Conservation (phyloP, 1,140 invertebrate species). For the Heterodera schachtii region DNA sequence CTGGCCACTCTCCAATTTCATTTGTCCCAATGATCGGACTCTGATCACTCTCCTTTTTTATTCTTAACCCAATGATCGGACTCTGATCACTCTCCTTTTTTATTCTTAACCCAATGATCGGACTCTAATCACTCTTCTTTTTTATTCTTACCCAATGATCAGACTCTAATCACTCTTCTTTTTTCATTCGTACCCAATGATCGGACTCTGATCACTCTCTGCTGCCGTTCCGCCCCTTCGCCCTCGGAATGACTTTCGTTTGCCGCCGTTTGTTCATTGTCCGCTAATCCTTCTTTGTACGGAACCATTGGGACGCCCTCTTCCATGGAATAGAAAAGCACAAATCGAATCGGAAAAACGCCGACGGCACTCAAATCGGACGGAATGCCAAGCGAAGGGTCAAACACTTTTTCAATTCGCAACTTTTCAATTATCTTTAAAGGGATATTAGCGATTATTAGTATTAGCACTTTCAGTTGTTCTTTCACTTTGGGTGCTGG, state of each 20-base stretch:
- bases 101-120: slow-evolving; percentile 14
- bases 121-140: background rate
- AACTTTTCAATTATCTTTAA: slow-evolving; percentile 55
- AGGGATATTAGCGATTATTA: slow-evolving; percentile 52
- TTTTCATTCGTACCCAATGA: slow-evolving; percentile 12
- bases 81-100: slow-evolving; percentile 1
- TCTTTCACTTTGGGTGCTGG: slow-evolving; percentile 5
- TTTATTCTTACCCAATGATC: too few species aligned
- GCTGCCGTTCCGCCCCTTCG: background rate
- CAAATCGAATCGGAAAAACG: slow-evolving; percentile 32
- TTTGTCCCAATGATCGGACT: background rate
- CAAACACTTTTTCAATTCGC: slow-evolving; percentile 46
- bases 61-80: slow-evolving; percentile 7
- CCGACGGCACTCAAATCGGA: slow-evolving; percentile 81
- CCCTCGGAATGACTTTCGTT: background rate
- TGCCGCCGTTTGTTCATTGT: background rate
- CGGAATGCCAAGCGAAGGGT: slow-evolving; percentile 63
- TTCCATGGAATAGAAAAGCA: slow-evolving; percentile 67
- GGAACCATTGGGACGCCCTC: slow-evolving; percentile 75
- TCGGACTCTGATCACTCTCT: slow-evolving; percentile 2
- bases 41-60: background rate
- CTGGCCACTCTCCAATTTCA: too few species aligned
- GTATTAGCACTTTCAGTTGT: background rate
- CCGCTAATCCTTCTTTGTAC: slow-evolving; percentile 18
- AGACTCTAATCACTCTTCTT: background rate